These are phyloP conservation scores for Chionomys nivalis DNA, from an alignment of 2,113 vertebrate species.

Conservation along the genomic window DNA sequence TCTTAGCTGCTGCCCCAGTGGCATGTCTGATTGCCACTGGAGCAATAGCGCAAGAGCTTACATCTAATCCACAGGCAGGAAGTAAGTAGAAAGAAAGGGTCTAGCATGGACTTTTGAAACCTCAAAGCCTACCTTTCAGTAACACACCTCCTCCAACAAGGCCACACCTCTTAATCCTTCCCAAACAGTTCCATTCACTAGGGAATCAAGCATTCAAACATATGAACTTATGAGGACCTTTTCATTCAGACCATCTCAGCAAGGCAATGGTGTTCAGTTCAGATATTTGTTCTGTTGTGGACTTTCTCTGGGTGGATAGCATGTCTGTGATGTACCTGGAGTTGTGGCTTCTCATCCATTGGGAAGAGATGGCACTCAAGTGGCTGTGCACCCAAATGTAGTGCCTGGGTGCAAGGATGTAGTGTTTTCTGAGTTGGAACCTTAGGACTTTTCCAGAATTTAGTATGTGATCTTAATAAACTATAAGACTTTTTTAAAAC, in stretches of 20 bases:
- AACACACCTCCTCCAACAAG: background rate
- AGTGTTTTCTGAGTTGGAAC: background rate
- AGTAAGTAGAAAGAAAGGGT: background rate
- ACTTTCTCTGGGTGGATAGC: background rate
- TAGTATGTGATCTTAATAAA: background rate
- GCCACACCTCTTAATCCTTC: background rate
- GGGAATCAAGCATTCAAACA: background rate
- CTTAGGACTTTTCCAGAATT: background rate
- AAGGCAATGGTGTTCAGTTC: background rate
- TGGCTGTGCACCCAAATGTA: background rate
- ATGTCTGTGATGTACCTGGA: background rate
- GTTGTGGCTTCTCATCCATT: background rate
- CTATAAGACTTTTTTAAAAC: background rate
- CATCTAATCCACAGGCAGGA: background rate
- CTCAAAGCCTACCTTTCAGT: background rate
- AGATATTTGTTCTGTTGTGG: background rate
- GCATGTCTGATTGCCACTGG: background rate
- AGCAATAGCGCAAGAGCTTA: background rate
- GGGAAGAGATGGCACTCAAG: background rate
- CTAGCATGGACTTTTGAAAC: background rate
- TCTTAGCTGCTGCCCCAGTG: too few relatives aligned
- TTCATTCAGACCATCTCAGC: background rate
- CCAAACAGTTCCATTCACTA: background rate
- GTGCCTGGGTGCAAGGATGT: background rate
- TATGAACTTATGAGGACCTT: background rate